A percentile compares a stretch with the other conserved stretches of the same genome.
Conservation (phyloP, 2,888 invertebrate species). For the Matsumyia berberina region DNA sequence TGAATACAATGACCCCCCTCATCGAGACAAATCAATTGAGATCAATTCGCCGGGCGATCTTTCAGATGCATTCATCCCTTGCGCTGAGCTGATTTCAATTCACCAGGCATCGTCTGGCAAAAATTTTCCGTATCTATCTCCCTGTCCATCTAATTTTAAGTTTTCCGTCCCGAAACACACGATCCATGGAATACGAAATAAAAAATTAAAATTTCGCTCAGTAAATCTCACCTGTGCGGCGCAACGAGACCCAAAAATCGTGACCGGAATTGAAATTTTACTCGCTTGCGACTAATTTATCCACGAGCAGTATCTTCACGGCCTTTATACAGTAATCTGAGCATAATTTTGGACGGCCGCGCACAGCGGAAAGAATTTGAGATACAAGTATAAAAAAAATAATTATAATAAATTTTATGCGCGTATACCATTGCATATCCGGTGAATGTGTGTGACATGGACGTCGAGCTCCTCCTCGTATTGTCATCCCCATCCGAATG, state of each 20-base stretch:
- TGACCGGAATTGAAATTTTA: conserved; percentile 60
- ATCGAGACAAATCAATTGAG: conserved; percentile 71
- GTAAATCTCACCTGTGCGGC: conserved; percentile 22
- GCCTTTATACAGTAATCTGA: conserved; percentile 62
- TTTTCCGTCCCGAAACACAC: neutral
- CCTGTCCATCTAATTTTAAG: neutral
- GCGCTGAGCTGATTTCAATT: neutral
- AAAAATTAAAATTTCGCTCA: conserved; percentile 15
- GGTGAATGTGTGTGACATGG: conserved; percentile 33
- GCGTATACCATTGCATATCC: conserved; percentile 64
- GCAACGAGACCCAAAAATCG: conserved; percentile 49
- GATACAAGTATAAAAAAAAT: conserved; percentile 24
- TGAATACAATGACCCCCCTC: conserved; percentile 63
- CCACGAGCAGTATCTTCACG: conserved; percentile 22
- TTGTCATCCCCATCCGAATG: conserved; percentile 16
- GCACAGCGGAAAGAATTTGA: conserved; percentile 50
- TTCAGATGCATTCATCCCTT: conserved; percentile 16
- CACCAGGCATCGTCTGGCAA: neutral
- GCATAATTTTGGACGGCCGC: conserved; percentile 59
- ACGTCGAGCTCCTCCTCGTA: conserved; percentile 30
- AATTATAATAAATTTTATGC: conserved; percentile 42
- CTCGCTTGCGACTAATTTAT: conserved; percentile 37
- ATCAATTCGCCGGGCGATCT: conserved; percentile 64
- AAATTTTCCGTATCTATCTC: conserved; percentile 2
- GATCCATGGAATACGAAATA: neutral